Conservation (phyloP, 30 jellyfish, hydroid and myxozoan genomes). For the Hydractinia symbiolongicarpus region DNA sequence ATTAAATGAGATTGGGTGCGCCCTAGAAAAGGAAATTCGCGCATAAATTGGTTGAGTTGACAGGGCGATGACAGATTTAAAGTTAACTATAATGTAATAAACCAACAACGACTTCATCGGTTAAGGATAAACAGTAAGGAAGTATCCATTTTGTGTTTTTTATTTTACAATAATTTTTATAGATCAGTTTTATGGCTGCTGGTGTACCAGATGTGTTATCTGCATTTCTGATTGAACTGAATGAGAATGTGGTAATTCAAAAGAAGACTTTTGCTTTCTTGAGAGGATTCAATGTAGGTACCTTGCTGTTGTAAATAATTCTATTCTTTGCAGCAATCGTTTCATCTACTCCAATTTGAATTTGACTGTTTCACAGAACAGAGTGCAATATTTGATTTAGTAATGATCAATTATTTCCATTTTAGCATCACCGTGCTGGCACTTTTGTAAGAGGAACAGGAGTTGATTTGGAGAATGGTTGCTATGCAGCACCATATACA, state of each 20-base stretch:
- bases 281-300: constrained; percentile 49
- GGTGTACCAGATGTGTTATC: constrained; percentile 93
- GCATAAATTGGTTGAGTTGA: too few species aligned
- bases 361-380: not conserved
- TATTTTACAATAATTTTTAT: constrained; percentile 24
- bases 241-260: constrained; percentile 49
- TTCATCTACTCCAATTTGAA: not conserved
- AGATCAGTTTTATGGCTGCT: constrained; percentile 79
- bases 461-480: constrained; percentile 53
- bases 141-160: too few species aligned
- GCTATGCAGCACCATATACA: constrained; percentile 71
- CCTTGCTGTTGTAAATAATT: too few species aligned
- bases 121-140: too few species aligned
- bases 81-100: too few species aligned
- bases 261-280: constrained; percentile 46
- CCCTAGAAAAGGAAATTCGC: too few species aligned
- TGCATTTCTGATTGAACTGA: constrained; percentile 65
- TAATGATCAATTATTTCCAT: not conserved
- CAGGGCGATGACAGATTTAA: too few species aligned
- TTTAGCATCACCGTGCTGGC: constrained; percentile 63
- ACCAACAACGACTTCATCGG: too few species aligned
- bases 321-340: too few species aligned
- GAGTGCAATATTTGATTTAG: not conserved
- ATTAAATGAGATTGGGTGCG: too few species aligned
- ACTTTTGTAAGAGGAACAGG: constrained; percentile 71